These are phyloP conservation scores for Acrocephalus scirpaceus DNA, from an alignment of 2,797 vertebrate species.

Conservation along the genomic window DNA sequence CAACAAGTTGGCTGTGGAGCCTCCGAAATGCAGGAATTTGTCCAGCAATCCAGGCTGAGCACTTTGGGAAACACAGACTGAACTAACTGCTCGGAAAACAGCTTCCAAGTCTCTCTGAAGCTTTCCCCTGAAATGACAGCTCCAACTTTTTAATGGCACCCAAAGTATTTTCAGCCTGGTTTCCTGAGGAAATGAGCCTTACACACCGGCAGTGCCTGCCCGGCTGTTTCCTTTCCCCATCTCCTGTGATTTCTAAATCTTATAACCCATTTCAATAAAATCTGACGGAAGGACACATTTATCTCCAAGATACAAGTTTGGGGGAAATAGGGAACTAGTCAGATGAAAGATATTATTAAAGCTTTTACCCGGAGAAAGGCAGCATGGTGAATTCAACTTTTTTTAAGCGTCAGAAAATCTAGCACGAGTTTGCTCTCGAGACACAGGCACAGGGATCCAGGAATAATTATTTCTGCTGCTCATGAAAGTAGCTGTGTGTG, in stretches of 20 bases:
- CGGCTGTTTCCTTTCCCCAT: neutral
- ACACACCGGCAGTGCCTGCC: neutral
- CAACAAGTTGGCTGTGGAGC: neutral
- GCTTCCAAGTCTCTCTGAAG: neutral
- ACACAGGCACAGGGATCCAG: neutral
- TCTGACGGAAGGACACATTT: no score
- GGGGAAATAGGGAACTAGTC: no score
- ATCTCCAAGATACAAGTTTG: no score
- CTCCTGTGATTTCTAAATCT: conserved; percentile 37
- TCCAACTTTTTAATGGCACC: conserved; percentile 46
- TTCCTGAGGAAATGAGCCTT: conserved; percentile 55
- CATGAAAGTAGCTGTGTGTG: neutral
- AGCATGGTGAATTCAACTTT: neutral
- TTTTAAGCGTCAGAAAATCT: neutral
- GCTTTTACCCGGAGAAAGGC: neutral
- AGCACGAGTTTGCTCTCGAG: neutral
- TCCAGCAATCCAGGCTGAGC: neutral
- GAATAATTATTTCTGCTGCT: conserved; percentile 46
- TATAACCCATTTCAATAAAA: conserved; percentile 41
- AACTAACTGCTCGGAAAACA: neutral
- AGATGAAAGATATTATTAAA: no score
- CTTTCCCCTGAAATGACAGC: neutral
- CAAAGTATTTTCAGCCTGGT: conserved; percentile 14
- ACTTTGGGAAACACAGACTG: neutral
- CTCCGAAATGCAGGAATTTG: neutral